Evolutionary conservation across 2,113 vertebrate genomes (phyloP), one percentile per base, ranked within the genome.

Genomic region (Coryphaenoides rupestris): DNA sequence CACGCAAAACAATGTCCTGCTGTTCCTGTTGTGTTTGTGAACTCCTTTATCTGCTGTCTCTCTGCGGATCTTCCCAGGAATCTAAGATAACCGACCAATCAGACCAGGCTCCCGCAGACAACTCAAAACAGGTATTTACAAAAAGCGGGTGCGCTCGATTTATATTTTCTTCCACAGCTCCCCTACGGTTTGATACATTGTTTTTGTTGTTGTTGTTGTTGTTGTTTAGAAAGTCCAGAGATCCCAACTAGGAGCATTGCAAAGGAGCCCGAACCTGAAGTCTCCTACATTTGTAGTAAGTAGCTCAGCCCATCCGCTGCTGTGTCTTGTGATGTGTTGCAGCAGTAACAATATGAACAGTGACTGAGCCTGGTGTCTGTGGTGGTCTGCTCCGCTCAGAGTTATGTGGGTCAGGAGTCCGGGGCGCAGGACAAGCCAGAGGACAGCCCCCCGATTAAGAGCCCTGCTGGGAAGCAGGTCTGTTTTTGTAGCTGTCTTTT

Each of bases 271-370:
- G 15, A 83, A 72, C 47, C 81, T 76, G 21, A 81, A 78, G 24
- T 2, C 13, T 0, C 60, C 75, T 3, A 19, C 68, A 0, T 85
- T 85, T 60, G 75, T 64, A 26, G 68, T 88, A 65, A 84, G 86
- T 19, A 10, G 10, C 0, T 13, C 33, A 52, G 2, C 64, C 21
- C 21, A 13, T 12, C 54, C 3, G 12, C 9, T 21, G 22, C 12
- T 21, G 22, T 10, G 17, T 49, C 45, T 40, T 40, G 9, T 40
- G 7, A 40, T 40, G 4, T 40, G 33, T 40, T 9, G 2, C 7
- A n/a, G n/a, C 33, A 40, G n/a, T 40, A 13, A 10, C 33, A 40
- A 12, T 40, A 40, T 26, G 33, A 10, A n/a, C n/a, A 40, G 33
- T 40, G 2, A 40, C 2, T 40, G 33, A 40, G 24, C 24, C 24